These are phyloP conservation scores for Hippocampus kuda DNA, from an alignment of 2,797 vertebrate species.

Conservation along the genomic window DNA sequence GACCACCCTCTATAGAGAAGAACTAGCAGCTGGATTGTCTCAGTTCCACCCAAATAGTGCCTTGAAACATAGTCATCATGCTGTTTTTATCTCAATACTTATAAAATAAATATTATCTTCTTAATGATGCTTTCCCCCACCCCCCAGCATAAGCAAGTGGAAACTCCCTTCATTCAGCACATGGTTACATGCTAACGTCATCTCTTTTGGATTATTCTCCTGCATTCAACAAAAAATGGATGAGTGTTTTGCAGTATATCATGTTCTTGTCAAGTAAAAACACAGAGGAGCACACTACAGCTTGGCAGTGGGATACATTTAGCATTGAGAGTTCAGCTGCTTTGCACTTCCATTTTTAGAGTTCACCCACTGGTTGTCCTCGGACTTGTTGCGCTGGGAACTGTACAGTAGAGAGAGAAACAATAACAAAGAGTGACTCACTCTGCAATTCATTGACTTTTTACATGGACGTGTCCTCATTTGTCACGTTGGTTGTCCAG, in stretches of 20 bases:
- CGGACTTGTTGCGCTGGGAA: constrained; percentile 31
- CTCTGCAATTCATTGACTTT: background rate
- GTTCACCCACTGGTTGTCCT: constrained; percentile 21
- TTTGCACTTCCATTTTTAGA: constrained; percentile 58
- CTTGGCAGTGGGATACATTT: constrained; percentile 1
- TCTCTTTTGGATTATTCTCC: too few relatives aligned
- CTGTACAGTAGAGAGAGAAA: constrained; percentile 24
- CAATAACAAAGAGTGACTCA: background rate
- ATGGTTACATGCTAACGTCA: too few relatives aligned
- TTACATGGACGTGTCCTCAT: background rate
- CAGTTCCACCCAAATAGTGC: background rate
- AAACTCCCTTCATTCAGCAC: too few relatives aligned
- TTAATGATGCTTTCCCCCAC: background rate
- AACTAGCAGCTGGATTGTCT: background rate
- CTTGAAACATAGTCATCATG: background rate
- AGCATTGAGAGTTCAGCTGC: constrained; percentile 38
- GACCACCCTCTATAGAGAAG: background rate
- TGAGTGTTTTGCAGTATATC: background rate
- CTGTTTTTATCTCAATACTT: background rate
- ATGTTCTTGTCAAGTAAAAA: background rate
- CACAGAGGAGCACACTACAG: too few relatives aligned
- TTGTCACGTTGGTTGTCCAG: background rate
- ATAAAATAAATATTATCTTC: background rate
- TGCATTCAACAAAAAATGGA: background rate
- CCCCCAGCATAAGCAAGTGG: too few relatives aligned